These are phyloP conservation scores for Brachyhypopomus occidentalis DNA, from an alignment of 2,113 vertebrate species.

Conservation along the genomic window DNA sequence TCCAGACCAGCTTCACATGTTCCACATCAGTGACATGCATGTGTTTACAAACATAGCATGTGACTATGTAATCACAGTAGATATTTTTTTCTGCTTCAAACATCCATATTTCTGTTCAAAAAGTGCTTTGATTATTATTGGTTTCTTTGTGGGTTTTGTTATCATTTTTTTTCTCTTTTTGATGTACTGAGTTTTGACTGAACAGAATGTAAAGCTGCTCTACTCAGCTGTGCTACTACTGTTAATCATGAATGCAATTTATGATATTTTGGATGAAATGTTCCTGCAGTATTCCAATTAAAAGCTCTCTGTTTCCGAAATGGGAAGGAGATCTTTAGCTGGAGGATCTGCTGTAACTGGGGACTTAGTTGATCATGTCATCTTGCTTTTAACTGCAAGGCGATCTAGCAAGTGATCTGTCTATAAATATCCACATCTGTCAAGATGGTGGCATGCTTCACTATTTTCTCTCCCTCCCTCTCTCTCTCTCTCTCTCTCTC, in stretches of 20 bases:
- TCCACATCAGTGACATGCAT: no score
- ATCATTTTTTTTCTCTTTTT: no score
- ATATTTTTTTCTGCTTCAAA: no score
- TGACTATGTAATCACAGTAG: no score
- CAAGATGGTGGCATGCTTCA: background rate
- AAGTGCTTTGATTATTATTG: no score
- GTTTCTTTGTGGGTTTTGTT: no score
- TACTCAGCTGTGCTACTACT: background rate
- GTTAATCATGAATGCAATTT: background rate
- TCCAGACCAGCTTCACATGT: no score
- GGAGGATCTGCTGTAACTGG: constrained; percentile 8
- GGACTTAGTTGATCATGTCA: constrained; percentile 9
- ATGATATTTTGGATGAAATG: background rate
- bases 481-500: background rate
- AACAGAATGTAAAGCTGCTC: no score
- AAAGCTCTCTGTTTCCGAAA: background rate
- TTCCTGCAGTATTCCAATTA: background rate
- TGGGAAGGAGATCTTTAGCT: constrained; percentile 35
- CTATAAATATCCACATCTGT: constrained; percentile 8
- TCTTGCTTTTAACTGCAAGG: constrained; percentile 15
- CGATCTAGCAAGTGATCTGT: background rate
- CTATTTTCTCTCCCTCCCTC: background rate
- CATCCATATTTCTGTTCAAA: no score
- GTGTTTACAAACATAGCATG: no score
- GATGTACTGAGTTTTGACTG: no score